Percentiles rank a stretch among this genome's conserved stretches.
Evolutionary conservation across 2,888 invertebrate genomes (phyloP).

Genomic region (Eupithecia tripunctaria): DNA sequence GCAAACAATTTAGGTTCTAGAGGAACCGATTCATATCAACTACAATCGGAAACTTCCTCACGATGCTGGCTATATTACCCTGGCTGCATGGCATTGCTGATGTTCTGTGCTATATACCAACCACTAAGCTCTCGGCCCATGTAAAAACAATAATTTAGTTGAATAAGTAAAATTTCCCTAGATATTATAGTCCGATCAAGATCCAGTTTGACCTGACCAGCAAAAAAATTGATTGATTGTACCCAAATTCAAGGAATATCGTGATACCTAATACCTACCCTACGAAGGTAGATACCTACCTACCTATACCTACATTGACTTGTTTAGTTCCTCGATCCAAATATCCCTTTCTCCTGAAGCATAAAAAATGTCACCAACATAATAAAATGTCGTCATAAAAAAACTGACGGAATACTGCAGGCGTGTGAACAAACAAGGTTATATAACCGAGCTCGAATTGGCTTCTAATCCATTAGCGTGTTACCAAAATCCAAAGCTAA

Average conservation of each 20-base stretch:
- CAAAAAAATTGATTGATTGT: neutral
- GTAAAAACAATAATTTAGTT: no score
- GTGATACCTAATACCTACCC: no score
- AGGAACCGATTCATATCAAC: no score
- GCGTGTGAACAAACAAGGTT: conserved; percentile 32
- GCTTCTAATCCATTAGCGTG: conserved; percentile 40
- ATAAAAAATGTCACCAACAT: conserved; percentile 36
- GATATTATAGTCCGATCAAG: no score
- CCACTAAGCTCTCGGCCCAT: no score
- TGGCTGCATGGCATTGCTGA: no score
- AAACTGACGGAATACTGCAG: conserved; percentile 25
- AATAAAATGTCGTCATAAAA: conserved; percentile 33
- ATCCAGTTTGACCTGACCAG: neutral
- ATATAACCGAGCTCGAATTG: conserved; percentile 21
- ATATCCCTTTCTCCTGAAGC: conserved; percentile 6
- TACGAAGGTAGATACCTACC: neutral
- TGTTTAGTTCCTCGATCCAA: neutral
- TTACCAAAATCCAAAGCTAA: conserved; percentile 27
- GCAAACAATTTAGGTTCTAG: no score
- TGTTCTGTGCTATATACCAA: no score
- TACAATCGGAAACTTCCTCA: no score
- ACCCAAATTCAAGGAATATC: neutral
- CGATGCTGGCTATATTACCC: no score
- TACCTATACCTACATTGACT: neutral
- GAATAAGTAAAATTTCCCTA: no score